A percentile compares a stretch with the other conserved stretches of the same genome.
These are phyloP conservation scores for Triops longicaudatus DNA, from an alignment of 1,140 invertebrate species.

Conservation along the genomic window DNA sequence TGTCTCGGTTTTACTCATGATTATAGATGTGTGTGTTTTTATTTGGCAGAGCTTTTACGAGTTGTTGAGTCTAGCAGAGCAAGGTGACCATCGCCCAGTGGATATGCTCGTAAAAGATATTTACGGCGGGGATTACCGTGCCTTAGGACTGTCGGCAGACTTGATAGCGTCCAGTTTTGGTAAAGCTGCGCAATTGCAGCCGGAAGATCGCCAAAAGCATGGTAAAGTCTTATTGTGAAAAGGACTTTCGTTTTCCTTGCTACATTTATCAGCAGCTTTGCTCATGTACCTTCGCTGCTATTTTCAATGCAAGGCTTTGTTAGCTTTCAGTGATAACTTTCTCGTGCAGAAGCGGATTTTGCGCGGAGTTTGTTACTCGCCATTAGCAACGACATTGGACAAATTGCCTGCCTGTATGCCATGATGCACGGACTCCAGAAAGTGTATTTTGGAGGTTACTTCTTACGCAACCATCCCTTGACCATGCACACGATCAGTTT, in stretches of 20 bases:
- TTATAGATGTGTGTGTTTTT: background rate
- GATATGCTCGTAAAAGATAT: slow-evolving; percentile 70
- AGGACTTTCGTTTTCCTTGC: background rate
- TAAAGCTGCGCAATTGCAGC: slow-evolving; percentile 47
- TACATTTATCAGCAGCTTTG: too few relatives aligned
- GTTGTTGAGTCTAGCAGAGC: slow-evolving; percentile 57
- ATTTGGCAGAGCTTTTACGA: slow-evolving; percentile 57
- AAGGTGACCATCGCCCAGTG: slow-evolving; percentile 60
- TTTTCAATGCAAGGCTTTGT: background rate
- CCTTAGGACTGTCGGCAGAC: slow-evolving; percentile 54
- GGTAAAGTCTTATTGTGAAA: background rate
- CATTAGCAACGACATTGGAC: slow-evolving; percentile 70
- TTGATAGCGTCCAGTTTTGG: slow-evolving; percentile 71
- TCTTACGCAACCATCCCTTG: slow-evolving; percentile 62
- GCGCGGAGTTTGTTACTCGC: slow-evolving; percentile 61
- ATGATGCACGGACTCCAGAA: slow-evolving; percentile 54
- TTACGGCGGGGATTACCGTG: slow-evolving; percentile 55
- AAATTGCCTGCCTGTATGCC: slow-evolving; percentile 62
- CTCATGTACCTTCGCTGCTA: too few relatives aligned
- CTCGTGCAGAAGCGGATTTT: slow-evolving; percentile 51
- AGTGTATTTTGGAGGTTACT: slow-evolving; percentile 66
- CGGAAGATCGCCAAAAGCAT: slow-evolving; percentile 26
- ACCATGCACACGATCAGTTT: slow-evolving; percentile 67
- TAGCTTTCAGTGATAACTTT: slow-evolving; percentile 12
- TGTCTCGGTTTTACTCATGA: too few relatives aligned